Evolutionary conservation across 2,113 vertebrate species (phyloP).

Genomic region (Nyctibius bracteatus): DNA sequence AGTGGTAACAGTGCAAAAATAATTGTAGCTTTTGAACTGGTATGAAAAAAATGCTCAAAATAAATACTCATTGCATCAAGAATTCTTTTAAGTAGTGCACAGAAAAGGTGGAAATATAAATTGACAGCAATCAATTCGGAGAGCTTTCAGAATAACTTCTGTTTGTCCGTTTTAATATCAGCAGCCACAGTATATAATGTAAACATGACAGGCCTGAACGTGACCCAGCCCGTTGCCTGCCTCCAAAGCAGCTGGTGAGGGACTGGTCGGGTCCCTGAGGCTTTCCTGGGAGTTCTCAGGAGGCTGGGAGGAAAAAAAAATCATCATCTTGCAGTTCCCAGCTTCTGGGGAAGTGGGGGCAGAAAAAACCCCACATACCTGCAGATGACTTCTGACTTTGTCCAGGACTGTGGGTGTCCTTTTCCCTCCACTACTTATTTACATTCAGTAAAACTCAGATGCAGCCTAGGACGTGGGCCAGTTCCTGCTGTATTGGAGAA

Average conservation of each 20-base stretch:
- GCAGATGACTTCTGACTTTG: not conserved
- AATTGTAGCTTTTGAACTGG: not conserved
- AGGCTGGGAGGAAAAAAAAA: not conserved
- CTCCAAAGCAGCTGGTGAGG: not conserved
- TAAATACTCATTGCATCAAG: not conserved
- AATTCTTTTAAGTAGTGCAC: not conserved
- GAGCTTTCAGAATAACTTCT: not conserved
- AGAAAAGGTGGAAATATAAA: not conserved
- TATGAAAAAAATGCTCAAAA: not conserved
- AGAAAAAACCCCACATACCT: not conserved
- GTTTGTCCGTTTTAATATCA: not conserved
- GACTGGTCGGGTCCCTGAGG: not conserved
- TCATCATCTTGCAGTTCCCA: not conserved
- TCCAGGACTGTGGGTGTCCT: not conserved
- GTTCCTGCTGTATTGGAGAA: slow-evolving; percentile 6
- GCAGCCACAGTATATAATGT: not conserved
- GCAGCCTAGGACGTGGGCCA: not conserved
- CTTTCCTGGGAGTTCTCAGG: not conserved
- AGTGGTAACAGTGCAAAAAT: not conserved
- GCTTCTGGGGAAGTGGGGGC: not conserved
- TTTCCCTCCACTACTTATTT: slow-evolving; percentile 5
- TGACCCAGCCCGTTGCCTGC: not conserved
- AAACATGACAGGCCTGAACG: not conserved
- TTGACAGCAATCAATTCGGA: not conserved
- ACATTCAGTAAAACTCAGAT: not conserved